Conservation (phyloP, 2,797 vertebrate genomes). For the Lateolabrax maculatus region DNA sequence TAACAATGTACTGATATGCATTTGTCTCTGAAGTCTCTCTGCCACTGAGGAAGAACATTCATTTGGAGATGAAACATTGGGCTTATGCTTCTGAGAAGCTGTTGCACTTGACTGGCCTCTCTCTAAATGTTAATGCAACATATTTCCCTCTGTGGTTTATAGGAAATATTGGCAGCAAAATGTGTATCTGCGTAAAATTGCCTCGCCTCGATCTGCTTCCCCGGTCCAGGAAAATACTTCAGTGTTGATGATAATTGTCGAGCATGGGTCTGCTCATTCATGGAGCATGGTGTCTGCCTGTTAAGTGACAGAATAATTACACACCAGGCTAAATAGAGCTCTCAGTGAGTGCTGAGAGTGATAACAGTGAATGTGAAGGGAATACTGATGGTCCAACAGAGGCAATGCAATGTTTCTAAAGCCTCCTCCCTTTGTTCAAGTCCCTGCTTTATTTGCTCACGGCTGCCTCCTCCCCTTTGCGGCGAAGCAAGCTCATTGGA, state of each 20-base stretch:
- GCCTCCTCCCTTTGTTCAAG: constrained; percentile 74
- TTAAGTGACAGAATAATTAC: constrained; percentile 87
- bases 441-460: constrained; percentile 63
- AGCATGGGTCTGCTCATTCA: constrained; percentile 68
- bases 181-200: constrained; percentile 61
- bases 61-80: constrained; percentile 11
- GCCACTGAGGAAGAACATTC: constrained; percentile 15
- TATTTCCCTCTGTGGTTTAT: constrained; percentile 34
- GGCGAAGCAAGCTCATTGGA: constrained; percentile 76
- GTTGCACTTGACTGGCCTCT: constrained; percentile 47
- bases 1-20: constrained; percentile 24
- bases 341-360: constrained; percentile 66
- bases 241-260: constrained; percentile 75
- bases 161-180: constrained; percentile 40
- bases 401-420: constrained; percentile 54
- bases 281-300: constrained; percentile 68
- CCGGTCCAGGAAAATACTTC: constrained; percentile 55
- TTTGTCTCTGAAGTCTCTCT: constrained; percentile 41
- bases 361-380: constrained; percentile 77
- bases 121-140: constrained; percentile 61
- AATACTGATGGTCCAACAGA: constrained; percentile 78
- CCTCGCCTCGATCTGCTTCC: constrained; percentile 53
- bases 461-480: constrained; percentile 65
- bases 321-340: constrained; percentile 70
- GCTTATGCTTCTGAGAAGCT: constrained; percentile 40